Evolutionary conservation across 2,797 vertebrate genomes (phyloP).

Genomic region (Myotis myotis): DNA sequence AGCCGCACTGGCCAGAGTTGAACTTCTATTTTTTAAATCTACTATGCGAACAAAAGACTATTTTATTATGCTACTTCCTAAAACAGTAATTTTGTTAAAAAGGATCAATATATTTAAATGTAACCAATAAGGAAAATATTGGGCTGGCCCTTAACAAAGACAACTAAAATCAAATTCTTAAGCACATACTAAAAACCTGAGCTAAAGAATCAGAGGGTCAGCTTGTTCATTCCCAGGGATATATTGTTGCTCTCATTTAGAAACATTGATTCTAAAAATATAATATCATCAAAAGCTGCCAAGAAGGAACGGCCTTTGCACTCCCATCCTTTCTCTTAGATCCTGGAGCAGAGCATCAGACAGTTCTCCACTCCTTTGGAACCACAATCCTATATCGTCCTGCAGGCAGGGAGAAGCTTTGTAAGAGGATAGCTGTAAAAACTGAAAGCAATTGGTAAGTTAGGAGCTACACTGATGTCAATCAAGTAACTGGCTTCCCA

Average conservation of each 20-base stretch:
- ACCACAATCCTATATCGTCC: background rate
- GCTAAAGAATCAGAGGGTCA: background rate
- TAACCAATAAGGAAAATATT: background rate
- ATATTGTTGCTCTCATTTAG: background rate
- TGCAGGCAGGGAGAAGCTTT: background rate
- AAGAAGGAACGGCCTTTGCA: background rate
- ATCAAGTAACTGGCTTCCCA: background rate
- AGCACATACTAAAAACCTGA: background rate
- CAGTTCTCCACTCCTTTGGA: background rate
- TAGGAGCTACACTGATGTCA: background rate
- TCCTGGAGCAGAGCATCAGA: background rate
- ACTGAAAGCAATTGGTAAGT: background rate
- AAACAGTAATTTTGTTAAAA: background rate
- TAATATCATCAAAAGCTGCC: background rate
- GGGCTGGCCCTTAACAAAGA: background rate
- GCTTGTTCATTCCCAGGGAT: background rate
- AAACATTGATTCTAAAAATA: background rate
- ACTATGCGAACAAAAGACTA: background rate
- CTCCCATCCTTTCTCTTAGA: background rate
- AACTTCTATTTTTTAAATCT: background rate
- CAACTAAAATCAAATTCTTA: background rate
- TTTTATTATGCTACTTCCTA: background rate
- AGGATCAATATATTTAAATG: background rate
- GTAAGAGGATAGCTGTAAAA: background rate
- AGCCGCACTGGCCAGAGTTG: background rate